Base-by-base conservation (phyloP, 2,797 vertebrate species). In the Anomalospiza imberbis region DNA sequence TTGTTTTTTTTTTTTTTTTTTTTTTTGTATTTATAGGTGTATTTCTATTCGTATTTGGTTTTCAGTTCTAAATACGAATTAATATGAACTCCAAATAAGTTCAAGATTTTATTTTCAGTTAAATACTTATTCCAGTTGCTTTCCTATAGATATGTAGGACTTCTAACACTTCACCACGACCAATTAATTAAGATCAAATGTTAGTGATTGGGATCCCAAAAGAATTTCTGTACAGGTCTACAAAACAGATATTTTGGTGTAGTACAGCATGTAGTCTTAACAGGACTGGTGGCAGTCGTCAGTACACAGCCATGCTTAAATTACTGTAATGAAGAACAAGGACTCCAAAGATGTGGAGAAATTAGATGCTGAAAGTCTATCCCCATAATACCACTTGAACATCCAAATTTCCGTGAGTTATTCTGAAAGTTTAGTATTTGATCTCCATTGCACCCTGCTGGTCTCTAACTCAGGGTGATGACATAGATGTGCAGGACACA, bases 1-100 rank as follows among this genome's bases (percentile, higher is more conserved):
- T 40, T 68, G 3, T 0, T 38, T 81, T 84, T 0, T 38, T 81
- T 84, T 0, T 38, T 81, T 84, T 0, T 38, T 81, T 84, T 0
- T 38, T 81, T 84, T 78, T 75, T 61, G 10, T 47, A 61, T 63
- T 78, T 92, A n/a, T 31, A 83, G 14, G 3, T 60, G 1, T 38
- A 67, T 78, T 71, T 71, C 54, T 17, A 48, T 29, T 72, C 15
- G 26, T 42, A 42, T 58, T 62, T 73, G 19, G 36, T 51, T 90
- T 91, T 57, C n/a, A 60, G 16, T 8, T 83, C 29, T 36, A 88
- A 63, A 83, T 67, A 54, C 36, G 21, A 54, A 84, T 24, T n/a
- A 8, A 32, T 17, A 15, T 26, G 28, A 66, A 71, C 20, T 77
- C 29, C 32, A 80, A 71, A 34, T 24, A 63, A 79, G 10, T 42